Evolutionary conservation across 2,113 vertebrate genomes (phyloP), one percentile per base, ranked within the genome.

Genomic region (Mustela nigripes): DNA sequence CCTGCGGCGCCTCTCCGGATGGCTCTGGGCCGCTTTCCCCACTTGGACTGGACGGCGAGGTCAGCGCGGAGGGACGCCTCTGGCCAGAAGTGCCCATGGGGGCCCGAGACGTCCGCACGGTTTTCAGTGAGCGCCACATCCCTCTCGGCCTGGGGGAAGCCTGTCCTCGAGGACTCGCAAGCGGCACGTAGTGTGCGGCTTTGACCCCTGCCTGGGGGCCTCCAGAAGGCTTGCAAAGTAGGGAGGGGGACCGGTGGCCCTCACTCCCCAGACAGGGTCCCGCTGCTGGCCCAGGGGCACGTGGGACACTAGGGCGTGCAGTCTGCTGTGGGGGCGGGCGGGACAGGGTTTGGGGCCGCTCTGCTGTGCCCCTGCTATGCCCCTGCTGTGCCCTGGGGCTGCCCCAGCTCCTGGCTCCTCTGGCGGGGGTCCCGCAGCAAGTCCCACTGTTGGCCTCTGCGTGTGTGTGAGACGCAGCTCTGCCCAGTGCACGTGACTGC

Each of bases 161-260:
- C 78, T 3, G 2, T 62, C 56, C 42, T 58, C 14, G 5, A 50
- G 11, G 48, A 50, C 48, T 50, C 2, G 0, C 4, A 42, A 4
- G 42, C 1, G 42, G 42, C 42, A 74, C 62, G 2, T 21, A 0
- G 1, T 0, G 48, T 1, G 4, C 2, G 4, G 56, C 78, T 42
- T 82, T 1, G 0, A 53, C 24, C 26, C 63, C n/a, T 5, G 11
- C 39, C 65, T 26, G 8, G 21, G 89, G 79, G 18, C 14, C 8
- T 79, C 73, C 4, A 1, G 39, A 33, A 65, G 22, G 21, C 6
- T 10, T 18, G 28, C 56, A 39, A 67, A 56, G 87, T 33, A 26
- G 36, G 58, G 58, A 60, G 26, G 36, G 63, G 53, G 21, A 33
- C 39, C 31, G 4, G 19, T 21, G 16, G 48, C 15, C 2, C 1